These are phyloP conservation scores for Meiosimyza decipiens DNA, from an alignment of 2,888 invertebrate species.

Conservation along the genomic window DNA sequence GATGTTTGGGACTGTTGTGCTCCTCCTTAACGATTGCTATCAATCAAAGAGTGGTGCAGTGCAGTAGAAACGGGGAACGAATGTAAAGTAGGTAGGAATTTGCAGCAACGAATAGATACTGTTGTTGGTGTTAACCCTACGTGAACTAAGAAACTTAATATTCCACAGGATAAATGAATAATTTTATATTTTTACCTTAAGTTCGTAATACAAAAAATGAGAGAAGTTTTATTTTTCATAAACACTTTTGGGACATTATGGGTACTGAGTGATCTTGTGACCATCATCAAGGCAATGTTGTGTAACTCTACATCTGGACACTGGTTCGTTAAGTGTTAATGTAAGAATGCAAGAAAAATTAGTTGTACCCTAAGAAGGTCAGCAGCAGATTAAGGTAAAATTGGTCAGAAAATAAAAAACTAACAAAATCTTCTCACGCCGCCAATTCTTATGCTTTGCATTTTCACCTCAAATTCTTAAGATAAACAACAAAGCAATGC, in stretches of 20 bases:
- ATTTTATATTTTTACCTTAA: too few species aligned
- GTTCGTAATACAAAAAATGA: too few species aligned
- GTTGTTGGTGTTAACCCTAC: background rate
- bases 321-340: too few species aligned
- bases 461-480: background rate
- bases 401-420: background rate
- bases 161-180: too few species aligned
- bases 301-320: too few species aligned
- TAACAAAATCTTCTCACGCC: slow-evolving; percentile 17
- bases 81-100: background rate
- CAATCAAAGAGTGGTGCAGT: slow-evolving; percentile 19
- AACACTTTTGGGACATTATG: too few species aligned
- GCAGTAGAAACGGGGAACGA: background rate
- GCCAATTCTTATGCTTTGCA: slow-evolving; percentile 3
- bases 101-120: background rate
- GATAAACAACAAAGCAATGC: background rate
- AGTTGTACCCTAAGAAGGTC: slow-evolving; percentile 15
- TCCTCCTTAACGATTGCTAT: slow-evolving; percentile 20
- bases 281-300: too few species aligned
- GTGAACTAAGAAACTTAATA: too few species aligned
- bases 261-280: too few species aligned
- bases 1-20: too few species aligned
- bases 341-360: slow-evolving; percentile 5
- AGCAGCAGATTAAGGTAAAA: background rate
- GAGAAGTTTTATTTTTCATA: too few species aligned